Percentiles rank a stretch among this genome's conserved stretches.
phyloP scores from a whole-genome alignment of 2,888 invertebrate genomes.

The Amblyjoppa proteus region DNA sequence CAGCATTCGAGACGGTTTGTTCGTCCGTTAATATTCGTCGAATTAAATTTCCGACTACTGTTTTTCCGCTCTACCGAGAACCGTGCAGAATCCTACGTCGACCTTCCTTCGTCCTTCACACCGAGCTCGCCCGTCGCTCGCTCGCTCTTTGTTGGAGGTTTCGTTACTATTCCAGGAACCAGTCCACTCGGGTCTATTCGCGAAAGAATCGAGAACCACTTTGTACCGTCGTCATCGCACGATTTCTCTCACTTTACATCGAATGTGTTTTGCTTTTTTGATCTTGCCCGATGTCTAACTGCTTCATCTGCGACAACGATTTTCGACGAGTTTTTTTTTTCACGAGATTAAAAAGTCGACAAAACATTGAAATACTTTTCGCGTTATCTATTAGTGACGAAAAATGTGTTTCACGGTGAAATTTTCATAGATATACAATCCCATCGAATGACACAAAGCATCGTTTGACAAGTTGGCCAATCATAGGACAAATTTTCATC shows the following conservation, averaged over 20 bases:
- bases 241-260: not conserved
- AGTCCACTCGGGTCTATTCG: not conserved
- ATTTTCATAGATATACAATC: too few species aligned
- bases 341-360: not conserved
- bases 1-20: too few species aligned
- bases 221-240: not conserved
- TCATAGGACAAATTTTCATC: too few species aligned
- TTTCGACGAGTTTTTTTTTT: not conserved
- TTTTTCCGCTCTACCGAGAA: not conserved
- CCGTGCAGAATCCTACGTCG: not conserved
- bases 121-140: not conserved
- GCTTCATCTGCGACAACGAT: not conserved
- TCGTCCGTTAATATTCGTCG: too few species aligned
- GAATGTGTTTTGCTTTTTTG: not conserved
- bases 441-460: too few species aligned
- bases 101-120: not conserved
- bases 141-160: not conserved
- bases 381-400: not conserved
- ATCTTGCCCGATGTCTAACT: not conserved
- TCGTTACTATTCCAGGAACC: not conserved
- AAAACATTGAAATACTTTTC: too few species aligned
- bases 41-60: not conserved
- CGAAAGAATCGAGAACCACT: constrained; percentile 1
- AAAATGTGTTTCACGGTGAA: not conserved
- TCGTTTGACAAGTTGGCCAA: too few species aligned